Percentiles rank a stretch among this genome's conserved stretches.
Evolutionary conservation across 2,888 invertebrate genomes (phyloP).

Genomic region (Phania funesta): DNA sequence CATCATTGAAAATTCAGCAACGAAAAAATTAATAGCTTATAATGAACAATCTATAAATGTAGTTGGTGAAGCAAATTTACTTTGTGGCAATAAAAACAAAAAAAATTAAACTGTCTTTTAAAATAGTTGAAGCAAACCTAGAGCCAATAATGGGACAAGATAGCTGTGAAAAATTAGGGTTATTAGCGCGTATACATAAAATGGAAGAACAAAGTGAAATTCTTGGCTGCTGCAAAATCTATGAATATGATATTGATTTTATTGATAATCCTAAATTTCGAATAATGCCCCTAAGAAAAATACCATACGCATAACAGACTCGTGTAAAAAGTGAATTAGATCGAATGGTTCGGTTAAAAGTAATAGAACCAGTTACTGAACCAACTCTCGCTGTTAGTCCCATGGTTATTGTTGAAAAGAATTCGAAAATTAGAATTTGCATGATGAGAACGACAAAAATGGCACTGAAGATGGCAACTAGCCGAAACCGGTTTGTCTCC

Average conservation of each 20-base stretch:
- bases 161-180: background rate
- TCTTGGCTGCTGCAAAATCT: background rate
- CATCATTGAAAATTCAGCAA: background rate
- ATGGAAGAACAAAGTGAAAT: background rate
- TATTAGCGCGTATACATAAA: background rate
- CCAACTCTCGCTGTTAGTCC: background rate
- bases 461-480: background rate
- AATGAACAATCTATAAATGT: background rate
- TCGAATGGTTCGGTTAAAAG: background rate
- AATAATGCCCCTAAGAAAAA: background rate
- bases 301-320: background rate
- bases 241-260: background rate
- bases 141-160: conserved; percentile 12
- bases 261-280: background rate
- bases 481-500: too few species aligned
- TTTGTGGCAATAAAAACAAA: background rate
- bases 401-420: background rate
- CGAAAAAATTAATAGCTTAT: background rate
- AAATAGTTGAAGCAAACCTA: conserved; percentile 7
- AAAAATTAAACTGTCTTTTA: background rate
- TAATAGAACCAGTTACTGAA: background rate
- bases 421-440: background rate
- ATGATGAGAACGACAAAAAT: conserved; percentile 4
- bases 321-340: background rate
- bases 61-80: background rate